These are phyloP conservation scores for Drosophila algonquin DNA, from an alignment of 2,888 invertebrate species.

Conservation along the genomic window DNA sequence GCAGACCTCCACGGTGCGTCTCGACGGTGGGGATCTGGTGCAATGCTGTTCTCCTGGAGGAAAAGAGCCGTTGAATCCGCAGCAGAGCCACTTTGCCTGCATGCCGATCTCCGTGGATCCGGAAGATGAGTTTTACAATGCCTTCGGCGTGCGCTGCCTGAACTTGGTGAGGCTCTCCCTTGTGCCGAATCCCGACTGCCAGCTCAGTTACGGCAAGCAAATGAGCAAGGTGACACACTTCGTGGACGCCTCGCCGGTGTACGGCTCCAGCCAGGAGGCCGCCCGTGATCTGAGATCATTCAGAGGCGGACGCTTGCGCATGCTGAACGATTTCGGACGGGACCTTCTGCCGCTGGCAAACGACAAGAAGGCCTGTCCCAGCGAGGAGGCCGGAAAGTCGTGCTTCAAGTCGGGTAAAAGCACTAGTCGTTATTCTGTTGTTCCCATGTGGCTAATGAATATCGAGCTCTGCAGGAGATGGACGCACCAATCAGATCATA, in stretches of 20 bases:
- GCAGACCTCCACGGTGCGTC: constrained; percentile 88
- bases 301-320: constrained; percentile 86
- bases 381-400: constrained; percentile 85
- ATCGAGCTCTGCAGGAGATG: constrained; percentile 86
- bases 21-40: constrained; percentile 88
- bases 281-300: constrained; percentile 86
- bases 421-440: not conserved
- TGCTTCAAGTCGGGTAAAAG: constrained; percentile 86
- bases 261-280: constrained; percentile 88
- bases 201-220: constrained; percentile 89
- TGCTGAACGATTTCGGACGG: constrained; percentile 88
- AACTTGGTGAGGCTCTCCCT: constrained; percentile 90
- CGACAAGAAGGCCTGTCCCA: constrained; percentile 87
- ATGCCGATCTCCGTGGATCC: constrained; percentile 87
- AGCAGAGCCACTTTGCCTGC: constrained; percentile 88
- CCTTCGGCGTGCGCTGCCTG: constrained; percentile 87
- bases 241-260: constrained; percentile 90
- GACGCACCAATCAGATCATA: constrained; percentile 90
- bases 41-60: constrained; percentile 89
- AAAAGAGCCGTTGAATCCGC: constrained; percentile 84
- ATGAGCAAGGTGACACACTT: constrained; percentile 88
- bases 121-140: constrained; percentile 87
- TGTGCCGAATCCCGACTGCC: constrained; percentile 88
- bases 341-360: constrained; percentile 87
- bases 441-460: no score